A percentile compares a stretch with the other conserved stretches of the same genome.
Evolutionary conservation across 2,113 vertebrate species (phyloP).

Genomic region (Brienomyrus longianalis): DNA sequence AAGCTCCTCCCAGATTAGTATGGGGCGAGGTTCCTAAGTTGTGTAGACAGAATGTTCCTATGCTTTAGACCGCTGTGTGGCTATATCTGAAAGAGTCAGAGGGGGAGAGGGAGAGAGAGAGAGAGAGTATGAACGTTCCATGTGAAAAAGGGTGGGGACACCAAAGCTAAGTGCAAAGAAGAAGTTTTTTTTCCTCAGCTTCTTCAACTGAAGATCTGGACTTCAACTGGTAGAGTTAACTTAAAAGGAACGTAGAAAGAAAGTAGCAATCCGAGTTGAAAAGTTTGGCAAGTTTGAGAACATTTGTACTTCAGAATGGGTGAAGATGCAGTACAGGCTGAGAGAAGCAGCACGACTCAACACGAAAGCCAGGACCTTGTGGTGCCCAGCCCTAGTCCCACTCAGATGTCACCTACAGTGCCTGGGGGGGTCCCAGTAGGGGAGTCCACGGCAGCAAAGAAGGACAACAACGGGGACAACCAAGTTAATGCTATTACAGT

Average conservation of each 20-base stretch:
- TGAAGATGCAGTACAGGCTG: constrained; percentile 59
- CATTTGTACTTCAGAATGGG: constrained; percentile 53
- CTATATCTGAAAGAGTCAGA: not conserved
- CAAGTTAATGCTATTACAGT: constrained; percentile 91
- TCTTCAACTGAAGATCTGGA: not conserved
- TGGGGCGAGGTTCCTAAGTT: constrained; percentile 46
- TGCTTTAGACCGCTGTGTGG: constrained; percentile 15
- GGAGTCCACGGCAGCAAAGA: constrained; percentile 7
- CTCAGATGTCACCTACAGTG: constrained; percentile 47
- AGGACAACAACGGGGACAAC: constrained; percentile 36
- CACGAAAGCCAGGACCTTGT: constrained; percentile 61
- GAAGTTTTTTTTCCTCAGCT: not conserved
- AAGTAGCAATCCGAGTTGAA: not conserved
- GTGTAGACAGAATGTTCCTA: constrained; percentile 46
- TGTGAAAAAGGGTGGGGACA: constrained; percentile 30
- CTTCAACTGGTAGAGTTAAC: constrained; percentile 15
- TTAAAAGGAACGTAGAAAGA: constrained; percentile 15
- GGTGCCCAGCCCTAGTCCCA: constrained; percentile 54
- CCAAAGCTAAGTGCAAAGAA: not conserved
- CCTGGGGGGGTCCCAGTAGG: constrained; percentile 19
- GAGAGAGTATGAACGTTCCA: not conserved
- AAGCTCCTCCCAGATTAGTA: constrained; percentile 58
- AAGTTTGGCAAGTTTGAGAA: constrained; percentile 21
- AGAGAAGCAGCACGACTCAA: constrained; percentile 49
- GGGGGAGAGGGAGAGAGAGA: not conserved